Conservation (phyloP, 2,797 vertebrate genomes). For the Bothrops alternatus region DNA sequence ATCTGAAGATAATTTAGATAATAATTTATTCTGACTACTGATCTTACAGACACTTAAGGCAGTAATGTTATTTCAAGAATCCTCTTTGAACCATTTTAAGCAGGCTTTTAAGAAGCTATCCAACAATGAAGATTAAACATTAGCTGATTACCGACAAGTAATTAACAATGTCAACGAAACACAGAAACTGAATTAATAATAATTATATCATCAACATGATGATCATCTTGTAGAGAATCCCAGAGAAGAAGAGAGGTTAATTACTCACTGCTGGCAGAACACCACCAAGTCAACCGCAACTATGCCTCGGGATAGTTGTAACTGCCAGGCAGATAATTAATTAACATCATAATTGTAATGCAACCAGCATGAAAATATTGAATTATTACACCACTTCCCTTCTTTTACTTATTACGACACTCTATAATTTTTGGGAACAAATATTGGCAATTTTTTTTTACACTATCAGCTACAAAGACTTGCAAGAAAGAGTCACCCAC, state of each 20-base stretch:
- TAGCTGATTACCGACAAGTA: slow-evolving; percentile 87
- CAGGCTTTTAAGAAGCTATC: slow-evolving; percentile 71
- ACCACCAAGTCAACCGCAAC: slow-evolving; percentile 73
- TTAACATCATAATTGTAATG: slow-evolving; percentile 77
- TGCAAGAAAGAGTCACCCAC: background rate
- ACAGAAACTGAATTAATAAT: slow-evolving; percentile 83
- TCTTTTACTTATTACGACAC: slow-evolving; percentile 59
- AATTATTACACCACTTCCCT: slow-evolving; percentile 72
- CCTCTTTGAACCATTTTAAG: slow-evolving; percentile 59
- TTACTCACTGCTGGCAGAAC: slow-evolving; percentile 78
- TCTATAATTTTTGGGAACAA: slow-evolving; percentile 43
- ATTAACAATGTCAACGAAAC: slow-evolving; percentile 86
- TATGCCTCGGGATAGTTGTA: slow-evolving; percentile 72
- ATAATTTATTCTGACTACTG: slow-evolving; percentile 72
- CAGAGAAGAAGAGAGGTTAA: slow-evolving; percentile 86
- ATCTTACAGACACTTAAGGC: slow-evolving; percentile 59
- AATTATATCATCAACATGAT: slow-evolving; percentile 82
- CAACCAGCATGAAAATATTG: slow-evolving; percentile 74
- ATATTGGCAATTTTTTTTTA: background rate
- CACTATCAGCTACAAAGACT: background rate
- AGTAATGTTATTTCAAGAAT: slow-evolving; percentile 46
- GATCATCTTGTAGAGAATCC: slow-evolving; percentile 80
- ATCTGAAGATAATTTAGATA: slow-evolving; percentile 68
- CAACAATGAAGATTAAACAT: slow-evolving; percentile 80
- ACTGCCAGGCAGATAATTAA: slow-evolving; percentile 77